These are phyloP conservation scores for Heliocidaris erythrogramma DNA, from an alignment of 35 echinoderm and acorn worm species.

Conservation along the genomic window DNA sequence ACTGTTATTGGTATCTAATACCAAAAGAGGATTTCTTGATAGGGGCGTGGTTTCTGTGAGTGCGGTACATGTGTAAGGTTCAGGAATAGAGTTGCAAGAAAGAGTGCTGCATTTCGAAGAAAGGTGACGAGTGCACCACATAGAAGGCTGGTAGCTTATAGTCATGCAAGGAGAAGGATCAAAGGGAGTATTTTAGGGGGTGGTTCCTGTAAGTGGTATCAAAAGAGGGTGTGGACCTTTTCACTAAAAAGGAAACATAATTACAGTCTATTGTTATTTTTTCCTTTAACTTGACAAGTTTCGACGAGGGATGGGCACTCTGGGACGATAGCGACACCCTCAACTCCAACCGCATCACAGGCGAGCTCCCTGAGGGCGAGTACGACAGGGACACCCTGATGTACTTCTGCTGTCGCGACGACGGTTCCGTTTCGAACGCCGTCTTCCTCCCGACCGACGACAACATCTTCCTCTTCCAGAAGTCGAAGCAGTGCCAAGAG, in stretches of 20 bases:
- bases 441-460: slow-evolving; percentile 64
- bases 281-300: slow-evolving; percentile 40
- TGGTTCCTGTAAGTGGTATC: too few relatives aligned
- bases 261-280: background rate
- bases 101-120: background rate
- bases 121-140: too few relatives aligned
- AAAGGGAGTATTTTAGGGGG: too few relatives aligned
- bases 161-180: too few relatives aligned
- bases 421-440: slow-evolving; percentile 32
- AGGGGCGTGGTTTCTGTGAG: background rate
- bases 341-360: slow-evolving; percentile 53
- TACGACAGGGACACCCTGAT: slow-evolving; percentile 75
- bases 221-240: too few relatives aligned
- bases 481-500: slow-evolving; percentile 50
- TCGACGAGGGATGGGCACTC: slow-evolving; percentile 61
- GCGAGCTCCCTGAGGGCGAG: slow-evolving; percentile 64
- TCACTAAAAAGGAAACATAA: too few relatives aligned
- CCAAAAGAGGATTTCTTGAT: background rate
- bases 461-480: slow-evolving; percentile 58
- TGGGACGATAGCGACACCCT: slow-evolving; percentile 68
- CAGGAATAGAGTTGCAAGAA: background rate
- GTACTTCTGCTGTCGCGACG: slow-evolving; percentile 80
- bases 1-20: slow-evolving; percentile 15
- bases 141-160: too few relatives aligned
- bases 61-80: background rate